Conservation (phyloP, 2,888 invertebrate genomes). For the Mimas tiliae region DNA sequence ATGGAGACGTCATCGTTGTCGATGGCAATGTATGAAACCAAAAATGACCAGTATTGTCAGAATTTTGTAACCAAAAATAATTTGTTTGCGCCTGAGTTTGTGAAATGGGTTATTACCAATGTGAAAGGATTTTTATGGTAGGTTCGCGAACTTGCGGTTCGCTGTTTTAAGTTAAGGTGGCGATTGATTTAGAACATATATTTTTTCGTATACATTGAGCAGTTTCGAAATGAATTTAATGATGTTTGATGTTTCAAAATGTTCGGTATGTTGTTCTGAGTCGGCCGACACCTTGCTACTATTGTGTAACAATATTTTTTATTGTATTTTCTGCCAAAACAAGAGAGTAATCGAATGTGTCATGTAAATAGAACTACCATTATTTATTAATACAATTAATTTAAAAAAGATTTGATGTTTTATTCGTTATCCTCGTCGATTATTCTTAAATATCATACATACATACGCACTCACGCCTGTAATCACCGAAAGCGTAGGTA, state of each 20-base stretch:
- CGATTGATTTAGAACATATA: slow-evolving; percentile 25
- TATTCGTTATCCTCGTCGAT: slow-evolving; percentile 45
- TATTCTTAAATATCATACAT: not conserved
- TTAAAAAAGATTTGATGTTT: slow-evolving; percentile 69
- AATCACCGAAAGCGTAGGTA: too few species aligned
- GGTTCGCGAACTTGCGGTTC: slow-evolving; percentile 2
- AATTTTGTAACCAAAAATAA: slow-evolving; percentile 71
- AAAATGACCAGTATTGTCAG: slow-evolving; percentile 80
- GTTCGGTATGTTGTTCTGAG: slow-evolving; percentile 42
- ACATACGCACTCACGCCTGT: too few species aligned
- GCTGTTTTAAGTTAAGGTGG: slow-evolving; percentile 34
- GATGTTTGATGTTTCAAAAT: slow-evolving; percentile 10
- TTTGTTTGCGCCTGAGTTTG: slow-evolving; percentile 56
- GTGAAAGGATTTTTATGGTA: slow-evolving; percentile 49
- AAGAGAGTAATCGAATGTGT: slow-evolving; percentile 83
- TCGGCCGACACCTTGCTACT: slow-evolving; percentile 57
- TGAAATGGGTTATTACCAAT: slow-evolving; percentile 67
- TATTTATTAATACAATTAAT: slow-evolving; percentile 86
- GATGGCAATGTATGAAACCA: slow-evolving; percentile 55
- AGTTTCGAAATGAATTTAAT: slow-evolving; percentile 27
- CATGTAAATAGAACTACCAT: slow-evolving; percentile 85
- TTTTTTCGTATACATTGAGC: slow-evolving; percentile 20
- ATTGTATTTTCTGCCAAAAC: slow-evolving; percentile 84
- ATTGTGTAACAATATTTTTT: slow-evolving; percentile 80
- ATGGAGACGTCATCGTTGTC: slow-evolving; percentile 18